Evolutionary conservation across 2,113 vertebrate species (phyloP).

Genomic region (Planiliza haematocheilus): DNA sequence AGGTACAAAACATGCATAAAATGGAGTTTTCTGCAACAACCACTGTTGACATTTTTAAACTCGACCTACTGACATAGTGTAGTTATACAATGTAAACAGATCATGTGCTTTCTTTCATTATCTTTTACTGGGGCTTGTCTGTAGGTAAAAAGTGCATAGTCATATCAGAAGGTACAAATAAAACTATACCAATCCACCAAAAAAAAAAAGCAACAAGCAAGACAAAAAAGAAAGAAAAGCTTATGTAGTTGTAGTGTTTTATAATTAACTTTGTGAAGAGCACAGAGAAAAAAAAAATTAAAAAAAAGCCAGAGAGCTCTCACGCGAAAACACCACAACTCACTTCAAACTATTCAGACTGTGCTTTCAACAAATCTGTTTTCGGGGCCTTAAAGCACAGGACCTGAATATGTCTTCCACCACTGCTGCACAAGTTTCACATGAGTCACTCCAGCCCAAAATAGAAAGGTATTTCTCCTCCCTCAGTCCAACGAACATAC

Average conservation of each 20-base stretch:
- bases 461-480: slow-evolving; percentile 56
- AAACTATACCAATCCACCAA: background rate
- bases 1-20: too few relatives aligned
- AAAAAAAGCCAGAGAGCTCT: too few relatives aligned
- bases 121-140: too few relatives aligned
- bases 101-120: too few relatives aligned
- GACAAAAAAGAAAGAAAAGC: background rate
- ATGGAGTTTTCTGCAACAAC: too few relatives aligned
- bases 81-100: too few relatives aligned
- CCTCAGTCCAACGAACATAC: background rate
- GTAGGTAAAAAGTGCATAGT: too few relatives aligned
- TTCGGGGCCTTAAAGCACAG: background rate
- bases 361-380: background rate
- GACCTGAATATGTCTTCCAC: background rate
- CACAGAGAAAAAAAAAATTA: background rate
- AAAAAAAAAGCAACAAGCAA: background rate
- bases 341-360: background rate
- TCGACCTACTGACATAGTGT: too few relatives aligned
- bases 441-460: slow-evolving; percentile 34
- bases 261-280: too few relatives aligned
- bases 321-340: background rate
- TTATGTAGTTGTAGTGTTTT: background rate
- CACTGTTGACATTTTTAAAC: too few relatives aligned
- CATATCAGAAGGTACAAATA: too few relatives aligned
- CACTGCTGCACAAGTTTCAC: slow-evolving; percentile 25